phyloP scores from a whole-genome alignment of 2,797 vertebrate genomes.

The Apodemus agrarius region DNA sequence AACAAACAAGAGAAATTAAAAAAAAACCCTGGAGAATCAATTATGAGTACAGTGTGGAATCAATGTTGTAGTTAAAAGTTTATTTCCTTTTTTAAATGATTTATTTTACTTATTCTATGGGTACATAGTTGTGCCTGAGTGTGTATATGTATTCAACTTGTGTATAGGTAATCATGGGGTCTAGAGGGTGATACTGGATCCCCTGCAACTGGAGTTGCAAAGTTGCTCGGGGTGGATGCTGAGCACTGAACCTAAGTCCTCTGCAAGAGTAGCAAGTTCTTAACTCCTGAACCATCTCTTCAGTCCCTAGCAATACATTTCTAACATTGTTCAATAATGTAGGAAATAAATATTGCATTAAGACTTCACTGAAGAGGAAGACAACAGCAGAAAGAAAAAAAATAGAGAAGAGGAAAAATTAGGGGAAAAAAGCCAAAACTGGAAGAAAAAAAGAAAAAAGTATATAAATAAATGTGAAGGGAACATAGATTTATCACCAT shows the following conservation, averaged over 20 bases:
- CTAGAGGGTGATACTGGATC: neutral
- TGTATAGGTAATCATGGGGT: neutral
- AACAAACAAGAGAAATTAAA: neutral
- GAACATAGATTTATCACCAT: neutral
- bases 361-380: conserved; percentile 10
- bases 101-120: neutral
- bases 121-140: neutral
- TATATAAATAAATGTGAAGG: neutral
- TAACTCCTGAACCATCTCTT: neutral
- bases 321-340: conserved; percentile 35
- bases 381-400: neutral
- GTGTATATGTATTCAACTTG: neutral
- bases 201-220: neutral
- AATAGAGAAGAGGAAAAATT: neutral
- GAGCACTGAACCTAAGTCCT: neutral
- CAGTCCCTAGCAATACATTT: neutral
- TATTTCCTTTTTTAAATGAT: neutral
- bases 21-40: conserved; percentile 32
- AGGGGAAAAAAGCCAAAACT: conserved; percentile 17
- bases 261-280: neutral
- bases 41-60: neutral
- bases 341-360: neutral
- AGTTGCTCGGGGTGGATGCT: neutral
- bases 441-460: conserved; percentile 4
- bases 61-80: neutral